phyloP scores from a whole-genome alignment of 2,888 invertebrate genomes.

The Syritta pipiens region DNA sequence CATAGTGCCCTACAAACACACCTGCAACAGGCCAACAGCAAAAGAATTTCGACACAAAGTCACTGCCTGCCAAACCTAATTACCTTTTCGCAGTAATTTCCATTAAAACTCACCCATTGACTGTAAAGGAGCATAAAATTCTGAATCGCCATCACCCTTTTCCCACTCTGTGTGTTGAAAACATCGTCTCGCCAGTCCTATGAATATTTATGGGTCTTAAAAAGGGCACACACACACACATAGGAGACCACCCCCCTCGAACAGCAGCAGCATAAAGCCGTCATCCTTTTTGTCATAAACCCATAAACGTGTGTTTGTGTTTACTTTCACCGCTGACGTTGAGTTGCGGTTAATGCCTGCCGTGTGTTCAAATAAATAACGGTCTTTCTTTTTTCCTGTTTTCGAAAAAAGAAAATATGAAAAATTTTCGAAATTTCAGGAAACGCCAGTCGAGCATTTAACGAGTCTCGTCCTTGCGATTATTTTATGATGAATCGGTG shows the following conservation, averaged over 20 bases:
- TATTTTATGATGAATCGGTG: constrained; percentile 36
- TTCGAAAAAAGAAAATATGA: neutral
- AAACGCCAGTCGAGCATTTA: constrained; percentile 36
- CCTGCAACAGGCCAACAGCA: neutral
- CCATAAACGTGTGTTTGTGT: no score
- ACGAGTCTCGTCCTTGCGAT: constrained; percentile 8
- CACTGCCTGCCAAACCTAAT: neutral
- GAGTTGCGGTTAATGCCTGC: constrained; percentile 4
- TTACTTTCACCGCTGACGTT: neutral
- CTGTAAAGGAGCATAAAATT: constrained; percentile 10
- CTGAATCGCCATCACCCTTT: constrained; percentile 15
- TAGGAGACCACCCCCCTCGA: no score
- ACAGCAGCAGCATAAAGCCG: no score
- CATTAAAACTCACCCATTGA: constrained; percentile 5
- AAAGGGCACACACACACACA: no score
- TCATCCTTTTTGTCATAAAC: neutral
- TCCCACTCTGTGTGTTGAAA: constrained; percentile 13
- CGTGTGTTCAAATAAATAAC: neutral
- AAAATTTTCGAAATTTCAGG: constrained; percentile 10
- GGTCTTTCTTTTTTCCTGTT: neutral
- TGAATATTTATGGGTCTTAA: constrained; percentile 59
- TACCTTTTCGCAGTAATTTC: constrained; percentile 11
- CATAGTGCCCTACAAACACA: neutral
- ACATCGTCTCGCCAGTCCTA: constrained; percentile 20
- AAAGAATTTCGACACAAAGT: no score